Percentiles rank a stretch among this genome's conserved stretches.
phyloP scores from a whole-genome alignment of 2,113 vertebrate species.

The Potamarius usumacintae region DNA sequence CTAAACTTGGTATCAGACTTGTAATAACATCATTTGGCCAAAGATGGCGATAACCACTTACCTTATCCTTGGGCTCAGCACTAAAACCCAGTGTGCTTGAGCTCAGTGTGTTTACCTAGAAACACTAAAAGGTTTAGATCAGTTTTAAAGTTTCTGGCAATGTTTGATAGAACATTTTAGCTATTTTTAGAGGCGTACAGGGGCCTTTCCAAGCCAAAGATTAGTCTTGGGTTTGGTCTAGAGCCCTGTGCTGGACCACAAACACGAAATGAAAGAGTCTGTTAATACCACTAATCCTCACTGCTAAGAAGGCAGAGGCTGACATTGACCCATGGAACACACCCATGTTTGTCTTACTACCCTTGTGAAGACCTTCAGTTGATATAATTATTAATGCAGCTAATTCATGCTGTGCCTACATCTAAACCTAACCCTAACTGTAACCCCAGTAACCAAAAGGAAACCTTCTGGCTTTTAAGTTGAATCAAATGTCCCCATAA shows the following conservation, averaged over 20 bases:
- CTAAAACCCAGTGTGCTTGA: background rate
- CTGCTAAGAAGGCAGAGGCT: constrained; percentile 21
- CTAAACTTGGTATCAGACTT: background rate
- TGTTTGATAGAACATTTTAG: constrained; percentile 4
- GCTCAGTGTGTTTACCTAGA: background rate
- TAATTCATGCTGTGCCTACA: background rate
- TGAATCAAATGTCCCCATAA: background rate
- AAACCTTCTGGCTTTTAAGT: background rate
- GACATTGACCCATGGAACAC: constrained; percentile 20
- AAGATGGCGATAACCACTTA: constrained; percentile 38
- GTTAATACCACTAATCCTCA: constrained; percentile 36
- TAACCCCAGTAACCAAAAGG: background rate
- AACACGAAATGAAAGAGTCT: constrained; percentile 27
- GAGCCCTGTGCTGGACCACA: constrained; percentile 3
- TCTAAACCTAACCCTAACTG: background rate
- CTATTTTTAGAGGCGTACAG: background rate
- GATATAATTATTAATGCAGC: background rate
- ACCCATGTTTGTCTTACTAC: background rate
- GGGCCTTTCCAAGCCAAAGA: background rate
- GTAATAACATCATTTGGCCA: constrained; percentile 31
- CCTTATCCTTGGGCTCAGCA: background rate
- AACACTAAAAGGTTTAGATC: background rate
- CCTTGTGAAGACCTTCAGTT: background rate
- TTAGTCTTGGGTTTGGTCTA: constrained; percentile 9
- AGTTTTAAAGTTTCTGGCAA: background rate